Base-by-base conservation (phyloP, 2,797 vertebrate genomes). In the Clarias fuscus region DNA sequence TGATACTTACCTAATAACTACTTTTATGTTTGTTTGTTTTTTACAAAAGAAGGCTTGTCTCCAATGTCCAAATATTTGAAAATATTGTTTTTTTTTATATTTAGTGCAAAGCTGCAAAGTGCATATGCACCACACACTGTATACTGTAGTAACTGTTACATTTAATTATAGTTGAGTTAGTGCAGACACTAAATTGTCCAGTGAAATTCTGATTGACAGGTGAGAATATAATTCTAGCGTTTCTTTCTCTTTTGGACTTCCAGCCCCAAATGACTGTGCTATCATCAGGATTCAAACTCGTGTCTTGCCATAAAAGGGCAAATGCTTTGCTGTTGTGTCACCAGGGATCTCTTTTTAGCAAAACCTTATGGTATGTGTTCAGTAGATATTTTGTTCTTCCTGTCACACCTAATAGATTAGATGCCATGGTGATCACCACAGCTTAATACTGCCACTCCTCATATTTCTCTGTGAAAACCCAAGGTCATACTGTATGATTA, bases 401-500 rank as follows among this genome's bases (percentile, higher is more conserved):
- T 84, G 59, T 72, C 33, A 72, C 58, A 83, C 84, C 80, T 88
- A 68, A 89, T 61, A 87, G 62, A 86, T 71, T 61, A 90, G 87
- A 92, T 89, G 86, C 92, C 86, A 91, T 85, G 77, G 86, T 86
- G 88, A 85, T 86, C 82, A 86, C 20, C 18, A 78, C 86, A 90
- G 85, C 84, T 92, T 86, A 91, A 87, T 75, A 86, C 62, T 65
- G 72, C 33, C 82, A 86, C 83, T 81, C 71, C 86, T 89, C 72
- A 83, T 78, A 89, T 90, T 72, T 88, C 80, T 87, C 89, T 89
- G 89, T 86, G 84, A 89, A 92, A 86, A 85, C 85, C 88, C 89
- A 89, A 87, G 91, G 91, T 93, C 91, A 93, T 89, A 30, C 30
- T 30, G 30, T 30, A 92, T 85, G 85, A 84, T 82, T 65, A 43